Conservation (phyloP, 2,113 vertebrate species). For the Chloroceryle aenea region DNA sequence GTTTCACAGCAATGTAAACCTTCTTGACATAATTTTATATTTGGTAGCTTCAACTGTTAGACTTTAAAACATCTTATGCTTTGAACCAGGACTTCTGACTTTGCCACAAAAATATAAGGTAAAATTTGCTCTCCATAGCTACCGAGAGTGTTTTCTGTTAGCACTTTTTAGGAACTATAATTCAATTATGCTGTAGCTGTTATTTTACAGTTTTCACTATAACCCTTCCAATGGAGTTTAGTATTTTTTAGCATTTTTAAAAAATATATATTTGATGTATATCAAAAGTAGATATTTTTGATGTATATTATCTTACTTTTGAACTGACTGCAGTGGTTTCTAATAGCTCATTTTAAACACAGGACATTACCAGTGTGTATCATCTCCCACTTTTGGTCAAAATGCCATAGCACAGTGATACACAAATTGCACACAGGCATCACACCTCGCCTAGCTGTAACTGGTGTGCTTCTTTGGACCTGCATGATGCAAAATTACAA, state of each 20-base stretch:
- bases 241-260: neutral
- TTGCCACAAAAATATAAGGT: neutral
- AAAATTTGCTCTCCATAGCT: neutral
- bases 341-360: neutral
- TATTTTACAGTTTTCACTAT: neutral
- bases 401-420: neutral
- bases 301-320: neutral
- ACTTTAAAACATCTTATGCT: neutral
- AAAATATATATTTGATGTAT: neutral
- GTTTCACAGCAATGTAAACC: neutral
- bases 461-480: neutral
- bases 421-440: neutral
- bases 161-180: neutral
- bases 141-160: neutral
- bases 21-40: neutral
- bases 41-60: neutral
- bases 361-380: neutral
- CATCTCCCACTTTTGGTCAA: rapidly evolving
- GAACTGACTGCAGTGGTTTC: neutral
- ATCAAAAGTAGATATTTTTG: neutral
- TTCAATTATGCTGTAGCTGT: neutral
- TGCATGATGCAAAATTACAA: neutral
- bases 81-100: neutral
- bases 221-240: neutral
- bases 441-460: neutral